Percentiles rank a stretch among this genome's conserved stretches.
These are phyloP conservation scores for Sinonovacula constricta DNA, from an alignment of 1,140 invertebrate species.

Conservation along the genomic window DNA sequence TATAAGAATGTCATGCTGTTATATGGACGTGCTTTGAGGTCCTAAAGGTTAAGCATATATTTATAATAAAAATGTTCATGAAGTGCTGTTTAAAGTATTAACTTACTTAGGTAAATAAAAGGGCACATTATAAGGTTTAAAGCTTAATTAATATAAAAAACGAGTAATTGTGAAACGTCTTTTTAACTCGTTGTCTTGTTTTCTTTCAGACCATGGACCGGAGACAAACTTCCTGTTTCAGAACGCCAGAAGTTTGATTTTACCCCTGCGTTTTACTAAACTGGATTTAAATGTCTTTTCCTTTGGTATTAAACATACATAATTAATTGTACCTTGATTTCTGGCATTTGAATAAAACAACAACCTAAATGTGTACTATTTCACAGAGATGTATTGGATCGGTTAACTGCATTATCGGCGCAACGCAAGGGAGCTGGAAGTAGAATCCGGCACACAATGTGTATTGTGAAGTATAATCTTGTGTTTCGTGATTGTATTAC, in stretches of 20 bases:
- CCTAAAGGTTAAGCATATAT: neutral
- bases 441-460: too few species aligned
- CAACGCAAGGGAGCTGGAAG: too few species aligned
- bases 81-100: neutral
- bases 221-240: constrained; percentile 64
- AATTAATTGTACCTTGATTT: too few species aligned
- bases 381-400: too few species aligned
- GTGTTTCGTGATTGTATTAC: too few species aligned
- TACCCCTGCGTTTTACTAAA: constrained; percentile 32
- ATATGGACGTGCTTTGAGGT: neutral
- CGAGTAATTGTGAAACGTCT: neutral
- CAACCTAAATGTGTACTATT: too few species aligned
- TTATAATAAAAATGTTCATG: neutral
- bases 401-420: too few species aligned
- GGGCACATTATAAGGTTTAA: neutral
- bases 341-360: too few species aligned
- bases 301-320: too few species aligned
- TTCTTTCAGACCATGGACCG: constrained; percentile 65
- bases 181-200: neutral
- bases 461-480: too few species aligned
- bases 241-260: constrained; percentile 34
- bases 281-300: too few species aligned
- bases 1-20: neutral
- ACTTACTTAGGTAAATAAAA: neutral
- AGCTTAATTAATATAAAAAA: neutral